phyloP scores from a whole-genome alignment of 1,140 invertebrate species.

The Olivierus martensii region DNA sequence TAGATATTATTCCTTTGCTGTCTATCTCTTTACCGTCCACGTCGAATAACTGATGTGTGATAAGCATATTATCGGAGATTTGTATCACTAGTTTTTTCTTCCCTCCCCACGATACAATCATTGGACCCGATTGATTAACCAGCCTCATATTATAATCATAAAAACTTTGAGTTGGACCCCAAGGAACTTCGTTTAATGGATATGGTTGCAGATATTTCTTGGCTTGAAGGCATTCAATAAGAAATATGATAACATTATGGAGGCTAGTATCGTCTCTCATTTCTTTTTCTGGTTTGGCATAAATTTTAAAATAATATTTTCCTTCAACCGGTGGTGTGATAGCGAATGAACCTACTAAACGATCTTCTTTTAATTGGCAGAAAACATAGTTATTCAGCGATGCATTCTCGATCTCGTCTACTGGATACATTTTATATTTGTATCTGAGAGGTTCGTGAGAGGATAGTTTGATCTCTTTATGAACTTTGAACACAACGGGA shows the following conservation, averaged over 20 bases:
- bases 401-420: conserved; percentile 25
- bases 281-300: conserved; percentile 26
- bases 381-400: conserved; percentile 29
- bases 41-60: conserved; percentile 26
- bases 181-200: conserved; percentile 27
- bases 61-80: conserved; percentile 23
- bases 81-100: conserved; percentile 24
- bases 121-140: conserved; percentile 26
- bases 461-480: conserved; percentile 22
- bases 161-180: conserved; percentile 28
- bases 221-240: conserved; percentile 25
- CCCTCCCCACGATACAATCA: conserved; percentile 28
- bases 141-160: conserved; percentile 26
- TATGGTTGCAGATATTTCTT: conserved; percentile 23
- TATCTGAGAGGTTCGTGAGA: conserved; percentile 24
- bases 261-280: conserved; percentile 24
- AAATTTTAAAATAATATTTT: conserved; percentile 28
- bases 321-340: conserved; percentile 25
- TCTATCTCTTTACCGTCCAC: conserved; percentile 24
- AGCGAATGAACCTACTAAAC: conserved; percentile 25
- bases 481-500: conserved; percentile 22
- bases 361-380: conserved; percentile 27
- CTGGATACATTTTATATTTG: conserved; percentile 24
- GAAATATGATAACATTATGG: conserved; percentile 25
- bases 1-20: conserved; percentile 20